These are phyloP conservation scores for Onthophagus taurus DNA, from an alignment of 1,140 invertebrate genomes.

Conservation along the genomic window DNA sequence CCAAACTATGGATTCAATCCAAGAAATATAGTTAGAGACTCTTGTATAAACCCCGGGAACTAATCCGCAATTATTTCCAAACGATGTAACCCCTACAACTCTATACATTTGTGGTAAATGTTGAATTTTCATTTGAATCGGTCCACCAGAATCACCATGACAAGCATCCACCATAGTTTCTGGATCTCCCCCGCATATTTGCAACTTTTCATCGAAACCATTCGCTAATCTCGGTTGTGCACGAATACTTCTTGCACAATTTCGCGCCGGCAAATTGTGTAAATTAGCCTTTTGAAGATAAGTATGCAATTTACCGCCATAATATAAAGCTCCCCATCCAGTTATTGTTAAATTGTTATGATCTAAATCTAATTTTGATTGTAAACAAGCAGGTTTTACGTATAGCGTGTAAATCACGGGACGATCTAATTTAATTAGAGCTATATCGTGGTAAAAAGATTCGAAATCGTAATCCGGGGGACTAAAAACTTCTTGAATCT, in stretches of 20 bases:
- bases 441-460: constrained; percentile 43
- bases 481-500: constrained; percentile 24
- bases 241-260: constrained; percentile 18
- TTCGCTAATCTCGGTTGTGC: constrained; percentile 34
- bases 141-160: constrained; percentile 63
- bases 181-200: constrained; percentile 58
- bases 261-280: constrained; percentile 29
- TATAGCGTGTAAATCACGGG: constrained; percentile 31
- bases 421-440: constrained; percentile 39
- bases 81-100: constrained; percentile 3
- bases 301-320: constrained; percentile 35
- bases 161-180: too few relatives aligned
- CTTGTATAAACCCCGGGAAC: constrained; percentile 54
- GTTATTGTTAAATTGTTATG: constrained; percentile 22
- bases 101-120: constrained; percentile 14
- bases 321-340: constrained; percentile 43
- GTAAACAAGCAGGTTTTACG: constrained; percentile 40
- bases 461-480: constrained; percentile 38
- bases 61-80: constrained; percentile 3
- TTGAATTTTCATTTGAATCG: constrained; percentile 43
- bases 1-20: constrained; percentile 56
- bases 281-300: constrained; percentile 43
- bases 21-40: constrained; percentile 51
- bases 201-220: constrained; percentile 41
- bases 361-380: constrained; percentile 9